phyloP scores from a whole-genome alignment of 1,140 invertebrate species.

The Mactra quadrangularis region DNA sequence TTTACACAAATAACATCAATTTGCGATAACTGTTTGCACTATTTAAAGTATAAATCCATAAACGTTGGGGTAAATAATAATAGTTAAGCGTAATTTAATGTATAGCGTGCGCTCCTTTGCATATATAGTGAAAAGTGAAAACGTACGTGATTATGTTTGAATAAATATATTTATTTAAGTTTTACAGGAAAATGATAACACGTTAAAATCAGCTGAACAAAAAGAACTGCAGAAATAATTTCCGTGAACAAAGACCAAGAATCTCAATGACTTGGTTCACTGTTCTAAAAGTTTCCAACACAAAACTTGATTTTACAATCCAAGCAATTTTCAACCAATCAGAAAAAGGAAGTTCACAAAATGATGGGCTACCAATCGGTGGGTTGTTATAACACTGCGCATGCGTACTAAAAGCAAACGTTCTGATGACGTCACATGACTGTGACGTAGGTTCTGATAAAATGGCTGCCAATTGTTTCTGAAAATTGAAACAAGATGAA shows the following conservation, averaged over 20 bases:
- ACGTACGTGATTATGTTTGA: too few species aligned
- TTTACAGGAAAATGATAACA: too few species aligned
- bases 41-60: too few species aligned
- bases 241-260: background rate
- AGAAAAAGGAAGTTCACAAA: slow-evolving; percentile 27
- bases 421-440: slow-evolving; percentile 17
- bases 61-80: too few species aligned
- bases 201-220: too few species aligned
- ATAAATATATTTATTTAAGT: too few species aligned
- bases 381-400: slow-evolving; percentile 21
- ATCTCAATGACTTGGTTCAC: slow-evolving; percentile 9
- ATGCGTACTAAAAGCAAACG: slow-evolving; percentile 24
- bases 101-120: too few species aligned
- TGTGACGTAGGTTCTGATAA: background rate
- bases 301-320: slow-evolving; percentile 32
- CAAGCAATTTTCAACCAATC: slow-evolving; percentile 25
- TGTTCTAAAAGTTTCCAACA: slow-evolving; percentile 4
- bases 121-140: too few species aligned
- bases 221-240: too few species aligned
- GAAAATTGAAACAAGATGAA: background rate
- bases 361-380: slow-evolving; percentile 2
- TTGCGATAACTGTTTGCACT: too few species aligned
- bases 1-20: too few species aligned
- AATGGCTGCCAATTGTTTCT: slow-evolving; percentile 20
- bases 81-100: too few species aligned